Conservation (phyloP, 2,113 vertebrate species). For the Micromys minutus region DNA sequence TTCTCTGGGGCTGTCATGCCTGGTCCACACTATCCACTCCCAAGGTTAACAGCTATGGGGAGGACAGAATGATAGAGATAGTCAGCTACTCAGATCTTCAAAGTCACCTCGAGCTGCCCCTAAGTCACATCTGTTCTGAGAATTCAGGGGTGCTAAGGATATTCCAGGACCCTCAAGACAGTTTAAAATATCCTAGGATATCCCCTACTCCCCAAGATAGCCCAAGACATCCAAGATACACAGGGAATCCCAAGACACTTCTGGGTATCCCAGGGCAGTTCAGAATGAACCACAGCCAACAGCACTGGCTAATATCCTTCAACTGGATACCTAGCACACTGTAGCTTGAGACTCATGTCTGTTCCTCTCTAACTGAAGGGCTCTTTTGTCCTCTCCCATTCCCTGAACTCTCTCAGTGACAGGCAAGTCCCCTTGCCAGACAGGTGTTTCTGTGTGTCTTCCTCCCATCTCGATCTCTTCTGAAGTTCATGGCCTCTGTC, state of each 20-base stretch:
- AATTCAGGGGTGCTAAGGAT: neutral
- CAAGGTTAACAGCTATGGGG: neutral
- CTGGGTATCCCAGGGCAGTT: neutral
- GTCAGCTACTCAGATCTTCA: accelerated
- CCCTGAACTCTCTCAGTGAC: neutral
- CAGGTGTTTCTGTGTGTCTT: neutral
- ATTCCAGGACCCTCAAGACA: neutral
- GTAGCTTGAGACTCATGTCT: neutral
- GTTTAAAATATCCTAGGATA: neutral
- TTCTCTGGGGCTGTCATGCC: neutral
- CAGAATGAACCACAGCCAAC: neutral
- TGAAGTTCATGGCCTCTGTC: neutral
- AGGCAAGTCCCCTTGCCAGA: neutral
- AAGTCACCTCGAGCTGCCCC: accelerated
- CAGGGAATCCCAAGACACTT: neutral
- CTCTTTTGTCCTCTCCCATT: neutral
- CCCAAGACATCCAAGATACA: neutral
- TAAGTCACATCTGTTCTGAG: neutral
- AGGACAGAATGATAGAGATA: neutral
- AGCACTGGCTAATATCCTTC: neutral
- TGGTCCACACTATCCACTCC: neutral
- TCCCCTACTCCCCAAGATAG: neutral
- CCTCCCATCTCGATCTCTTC: neutral
- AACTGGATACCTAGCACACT: neutral
- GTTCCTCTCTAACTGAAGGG: neutral